A percentile compares a stretch with the other conserved stretches of the same genome.
phyloP scores from a whole-genome alignment of 2,113 vertebrate species.

The Athene cunicularia region DNA sequence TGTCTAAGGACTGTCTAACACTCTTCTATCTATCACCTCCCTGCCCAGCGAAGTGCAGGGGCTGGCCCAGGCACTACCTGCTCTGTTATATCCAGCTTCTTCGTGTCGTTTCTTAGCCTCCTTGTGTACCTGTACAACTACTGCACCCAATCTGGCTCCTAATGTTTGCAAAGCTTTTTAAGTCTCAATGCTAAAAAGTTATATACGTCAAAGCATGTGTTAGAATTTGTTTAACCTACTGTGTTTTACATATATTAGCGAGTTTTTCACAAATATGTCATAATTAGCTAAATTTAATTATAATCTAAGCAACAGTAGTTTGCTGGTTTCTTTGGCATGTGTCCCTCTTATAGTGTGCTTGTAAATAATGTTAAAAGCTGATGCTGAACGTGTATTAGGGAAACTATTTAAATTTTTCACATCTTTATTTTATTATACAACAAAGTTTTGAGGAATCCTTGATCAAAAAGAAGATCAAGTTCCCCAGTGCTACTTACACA shows the following conservation, averaged over 20 bases:
- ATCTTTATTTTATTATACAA: background rate
- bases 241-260: background rate
- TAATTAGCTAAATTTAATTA: background rate
- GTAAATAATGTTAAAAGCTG: background rate
- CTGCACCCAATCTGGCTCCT: background rate
- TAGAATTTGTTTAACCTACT: background rate
- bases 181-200: background rate
- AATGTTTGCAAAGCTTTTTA: background rate
- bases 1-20: background rate
- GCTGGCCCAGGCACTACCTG: background rate
- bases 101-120: background rate
- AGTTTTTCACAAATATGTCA: background rate
- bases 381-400: fast-evolving
- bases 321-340: background rate
- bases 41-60: background rate
- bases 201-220: background rate
- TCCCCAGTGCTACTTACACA: background rate
- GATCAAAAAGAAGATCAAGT: background rate
- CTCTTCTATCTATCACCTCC: background rate
- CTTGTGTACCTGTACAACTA: background rate
- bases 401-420: background rate
- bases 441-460: background rate
- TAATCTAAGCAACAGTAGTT: background rate
- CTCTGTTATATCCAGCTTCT: background rate
- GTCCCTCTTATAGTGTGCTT: background rate